Evolutionary conservation across 2,113 vertebrate genomes (phyloP).

Genomic region (Strix uralensis): DNA sequence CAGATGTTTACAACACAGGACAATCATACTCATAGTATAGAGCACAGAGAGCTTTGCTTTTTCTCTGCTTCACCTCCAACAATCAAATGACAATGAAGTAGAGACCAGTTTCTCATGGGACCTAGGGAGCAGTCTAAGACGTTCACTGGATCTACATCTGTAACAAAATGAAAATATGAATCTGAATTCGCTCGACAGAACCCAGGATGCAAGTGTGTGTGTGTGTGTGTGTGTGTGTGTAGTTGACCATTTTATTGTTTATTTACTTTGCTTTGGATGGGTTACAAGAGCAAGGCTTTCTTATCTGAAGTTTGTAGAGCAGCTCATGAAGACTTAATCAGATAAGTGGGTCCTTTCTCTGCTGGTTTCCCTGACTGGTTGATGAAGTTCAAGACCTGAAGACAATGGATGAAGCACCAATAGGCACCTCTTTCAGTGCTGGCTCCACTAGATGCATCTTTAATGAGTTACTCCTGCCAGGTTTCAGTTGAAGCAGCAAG

Average conservation of each 20-base stretch:
- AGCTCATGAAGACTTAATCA: conserved; percentile 7
- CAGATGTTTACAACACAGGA: neutral
- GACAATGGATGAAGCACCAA: neutral
- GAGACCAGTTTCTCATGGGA: neutral
- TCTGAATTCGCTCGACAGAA: neutral
- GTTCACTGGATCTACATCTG: neutral
- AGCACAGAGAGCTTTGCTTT: neutral
- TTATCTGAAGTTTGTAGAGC: neutral
- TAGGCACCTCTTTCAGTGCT: neutral
- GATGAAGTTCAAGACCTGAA: neutral
- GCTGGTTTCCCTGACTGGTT: neutral
- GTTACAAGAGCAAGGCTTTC: neutral
- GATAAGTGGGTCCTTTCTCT: neutral
- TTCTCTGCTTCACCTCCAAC: neutral
- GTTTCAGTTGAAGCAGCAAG: neutral
- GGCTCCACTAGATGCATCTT: neutral
- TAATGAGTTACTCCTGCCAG: neutral
- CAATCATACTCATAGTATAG: neutral
- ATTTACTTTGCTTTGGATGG: neutral
- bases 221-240: neutral
- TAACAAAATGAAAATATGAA: neutral
- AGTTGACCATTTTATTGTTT: neutral
- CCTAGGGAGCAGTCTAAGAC: neutral
- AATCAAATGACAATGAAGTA: neutral
- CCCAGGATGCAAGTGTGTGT: neutral